Evolutionary conservation across 2,888 invertebrate species (phyloP).

Genomic region (Isoperla grammatica): DNA sequence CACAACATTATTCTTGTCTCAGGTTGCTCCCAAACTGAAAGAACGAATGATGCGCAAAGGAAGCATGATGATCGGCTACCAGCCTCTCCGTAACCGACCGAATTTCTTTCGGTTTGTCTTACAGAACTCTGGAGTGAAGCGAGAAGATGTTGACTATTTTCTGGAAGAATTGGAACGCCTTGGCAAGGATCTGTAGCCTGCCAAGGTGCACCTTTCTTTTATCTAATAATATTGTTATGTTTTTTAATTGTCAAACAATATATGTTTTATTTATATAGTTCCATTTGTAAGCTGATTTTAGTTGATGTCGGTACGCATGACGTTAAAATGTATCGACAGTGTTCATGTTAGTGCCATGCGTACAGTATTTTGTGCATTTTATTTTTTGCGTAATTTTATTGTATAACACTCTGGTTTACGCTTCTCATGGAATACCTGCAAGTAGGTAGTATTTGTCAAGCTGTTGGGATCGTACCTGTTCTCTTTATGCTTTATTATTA

Average conservation of each 20-base stretch:
- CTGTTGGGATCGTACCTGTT: too few species aligned
- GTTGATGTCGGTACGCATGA: too few species aligned
- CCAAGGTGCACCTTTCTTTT: not conserved
- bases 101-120: conserved; percentile 63
- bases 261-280: too few species aligned
- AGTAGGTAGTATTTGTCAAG: too few species aligned
- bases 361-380: too few species aligned
- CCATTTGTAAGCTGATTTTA: too few species aligned
- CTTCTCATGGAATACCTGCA: too few species aligned
- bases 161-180: conserved; percentile 56
- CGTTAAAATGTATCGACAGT: too few species aligned
- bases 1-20: conserved; percentile 22
- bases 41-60: conserved; percentile 60
- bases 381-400: too few species aligned
- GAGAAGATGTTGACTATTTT: conserved; percentile 54
- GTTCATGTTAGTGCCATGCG: too few species aligned
- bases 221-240: not conserved
- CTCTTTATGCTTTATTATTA: too few species aligned
- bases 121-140: conserved; percentile 55
- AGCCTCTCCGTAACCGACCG: conserved; percentile 54
- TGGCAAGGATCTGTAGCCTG: conserved; percentile 39
- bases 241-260: not conserved
- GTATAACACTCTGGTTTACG: too few species aligned
- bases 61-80: conserved; percentile 60
- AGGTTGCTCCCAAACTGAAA: conserved; percentile 62